Percentiles rank a stretch among this genome's conserved stretches.
Evolutionary conservation across 2,888 invertebrate species (phyloP).

Genomic region (Pterostichus madidus): DNA sequence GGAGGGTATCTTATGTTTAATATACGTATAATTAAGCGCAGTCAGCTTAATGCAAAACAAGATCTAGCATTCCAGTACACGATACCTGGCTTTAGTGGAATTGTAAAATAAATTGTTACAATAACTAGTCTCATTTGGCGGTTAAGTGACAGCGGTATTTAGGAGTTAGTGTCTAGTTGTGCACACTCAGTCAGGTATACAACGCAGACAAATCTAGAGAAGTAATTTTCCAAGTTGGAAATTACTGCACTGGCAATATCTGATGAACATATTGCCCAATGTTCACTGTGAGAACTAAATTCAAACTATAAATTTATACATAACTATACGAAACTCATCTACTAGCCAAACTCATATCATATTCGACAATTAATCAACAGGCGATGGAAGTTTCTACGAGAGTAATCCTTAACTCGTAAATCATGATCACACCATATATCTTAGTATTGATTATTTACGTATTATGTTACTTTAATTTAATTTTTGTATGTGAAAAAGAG

Average conservation of each 20-base stretch:
- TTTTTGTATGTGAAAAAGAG: too few species aligned
- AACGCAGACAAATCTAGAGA: neutral
- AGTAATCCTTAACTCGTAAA: too few species aligned
- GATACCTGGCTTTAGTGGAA: neutral
- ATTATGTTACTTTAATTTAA: too few species aligned
- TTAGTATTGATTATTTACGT: too few species aligned
- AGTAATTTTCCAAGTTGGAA: constrained; percentile 8
- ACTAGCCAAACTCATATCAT: too few species aligned
- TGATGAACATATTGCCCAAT: constrained; percentile 8
- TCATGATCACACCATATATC: too few species aligned
- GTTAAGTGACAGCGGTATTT: constrained; percentile 9
- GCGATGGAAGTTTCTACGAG: too few species aligned
- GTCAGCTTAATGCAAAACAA: neutral
- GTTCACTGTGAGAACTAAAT: neutral
- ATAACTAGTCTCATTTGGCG: constrained; percentile 5
- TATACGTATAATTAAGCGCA: neutral
- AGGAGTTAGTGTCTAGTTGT: neutral
- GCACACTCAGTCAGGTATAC: neutral
- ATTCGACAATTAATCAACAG: too few species aligned
- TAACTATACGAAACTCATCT: too few species aligned
- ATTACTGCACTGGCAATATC: neutral
- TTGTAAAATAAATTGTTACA: constrained; percentile 7
- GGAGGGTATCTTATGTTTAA: neutral
- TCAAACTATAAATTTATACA: neutral
- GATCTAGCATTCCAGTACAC: neutral